A percentile compares a stretch with the other conserved stretches of the same genome.
phyloP scores from a whole-genome alignment of 2,888 invertebrate genomes.

The Phengaris arion region DNA sequence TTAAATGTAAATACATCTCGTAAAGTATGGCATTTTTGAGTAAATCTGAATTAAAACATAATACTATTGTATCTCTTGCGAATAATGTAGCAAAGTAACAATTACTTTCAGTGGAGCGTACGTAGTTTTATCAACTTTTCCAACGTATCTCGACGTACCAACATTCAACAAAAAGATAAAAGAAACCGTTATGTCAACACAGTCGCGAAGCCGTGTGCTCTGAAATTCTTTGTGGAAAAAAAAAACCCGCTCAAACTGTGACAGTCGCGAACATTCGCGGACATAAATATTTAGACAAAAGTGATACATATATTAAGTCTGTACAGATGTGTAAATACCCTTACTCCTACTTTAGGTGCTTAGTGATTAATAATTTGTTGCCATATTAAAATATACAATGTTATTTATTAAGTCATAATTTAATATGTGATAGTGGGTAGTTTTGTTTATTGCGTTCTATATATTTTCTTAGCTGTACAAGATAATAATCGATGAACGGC shows the following conservation, averaged over 20 bases:
- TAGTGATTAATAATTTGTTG: slow-evolving; percentile 77
- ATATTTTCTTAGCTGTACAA: slow-evolving; percentile 1
- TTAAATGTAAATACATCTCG: too few relatives aligned
- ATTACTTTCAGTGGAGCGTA: not conserved
- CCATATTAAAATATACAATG: slow-evolving; percentile 76
- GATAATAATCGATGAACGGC: slow-evolving; percentile 4
- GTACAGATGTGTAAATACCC: slow-evolving; percentile 74
- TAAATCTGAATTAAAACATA: too few relatives aligned
- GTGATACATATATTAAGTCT: slow-evolving; percentile 45
- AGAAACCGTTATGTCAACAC: not conserved
- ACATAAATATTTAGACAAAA: slow-evolving; percentile 36
- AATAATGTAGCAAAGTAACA: slow-evolving; percentile 1
- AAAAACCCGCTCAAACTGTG: not conserved
- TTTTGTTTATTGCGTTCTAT: slow-evolving; percentile 45
- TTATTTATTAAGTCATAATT: slow-evolving; percentile 76
- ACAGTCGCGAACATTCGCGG: slow-evolving; percentile 25
- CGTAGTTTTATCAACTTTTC: slow-evolving; percentile 19
- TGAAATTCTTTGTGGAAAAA: slow-evolving; percentile 9
- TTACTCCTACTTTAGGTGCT: slow-evolving; percentile 73
- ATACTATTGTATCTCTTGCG: not conserved
- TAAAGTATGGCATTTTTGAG: too few relatives aligned
- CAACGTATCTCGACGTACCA: slow-evolving; percentile 1
- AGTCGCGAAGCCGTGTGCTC: slow-evolving; percentile 7
- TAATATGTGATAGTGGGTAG: slow-evolving; percentile 73
- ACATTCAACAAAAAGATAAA: slow-evolving; percentile 12